These are phyloP conservation scores for Eospalax fontanierii DNA, from an alignment of 2,797 vertebrate genomes.

Conservation along the genomic window DNA sequence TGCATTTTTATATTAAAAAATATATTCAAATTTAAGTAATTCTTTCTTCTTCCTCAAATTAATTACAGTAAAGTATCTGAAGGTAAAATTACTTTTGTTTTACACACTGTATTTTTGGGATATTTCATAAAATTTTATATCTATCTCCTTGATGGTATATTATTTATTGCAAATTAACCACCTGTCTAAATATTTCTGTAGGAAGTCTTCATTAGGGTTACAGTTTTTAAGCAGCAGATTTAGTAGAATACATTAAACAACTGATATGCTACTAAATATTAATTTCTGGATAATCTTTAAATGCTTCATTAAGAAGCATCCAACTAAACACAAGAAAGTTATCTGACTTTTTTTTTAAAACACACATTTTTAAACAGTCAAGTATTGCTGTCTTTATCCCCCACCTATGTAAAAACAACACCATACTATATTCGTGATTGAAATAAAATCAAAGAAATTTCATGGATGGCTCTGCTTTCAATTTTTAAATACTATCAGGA, in stretches of 20 bases:
- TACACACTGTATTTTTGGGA: not conserved
- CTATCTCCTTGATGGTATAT: not conserved
- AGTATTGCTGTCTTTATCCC: not conserved
- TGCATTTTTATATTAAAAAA: slow-evolving; percentile 49
- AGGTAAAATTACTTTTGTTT: slow-evolving; percentile 22
- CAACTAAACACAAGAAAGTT: not conserved
- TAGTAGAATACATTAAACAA: not conserved
- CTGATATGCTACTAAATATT: not conserved
- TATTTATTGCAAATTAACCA: not conserved
- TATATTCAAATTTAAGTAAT: slow-evolving; percentile 1
- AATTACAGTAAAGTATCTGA: slow-evolving; percentile 42
- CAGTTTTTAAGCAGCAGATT: not conserved
- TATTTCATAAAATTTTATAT: slow-evolving; percentile 2
- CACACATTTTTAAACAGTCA: not conserved
- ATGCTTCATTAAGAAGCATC: not conserved
- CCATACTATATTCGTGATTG: not conserved
- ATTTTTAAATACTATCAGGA: not conserved
- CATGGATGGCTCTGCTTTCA: not conserved
- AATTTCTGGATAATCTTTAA: slow-evolving; percentile 11
- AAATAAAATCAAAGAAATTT: not conserved
- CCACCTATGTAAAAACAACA: not conserved
- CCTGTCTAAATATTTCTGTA: not conserved
- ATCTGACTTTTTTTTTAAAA: not conserved
- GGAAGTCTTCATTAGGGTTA: not conserved
- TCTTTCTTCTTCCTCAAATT: slow-evolving; percentile 24